A percentile compares a stretch with the other conserved stretches of the same genome.
phyloP scores from a whole-genome alignment of 2,113 vertebrate species.

The Meriones unguiculatus region DNA sequence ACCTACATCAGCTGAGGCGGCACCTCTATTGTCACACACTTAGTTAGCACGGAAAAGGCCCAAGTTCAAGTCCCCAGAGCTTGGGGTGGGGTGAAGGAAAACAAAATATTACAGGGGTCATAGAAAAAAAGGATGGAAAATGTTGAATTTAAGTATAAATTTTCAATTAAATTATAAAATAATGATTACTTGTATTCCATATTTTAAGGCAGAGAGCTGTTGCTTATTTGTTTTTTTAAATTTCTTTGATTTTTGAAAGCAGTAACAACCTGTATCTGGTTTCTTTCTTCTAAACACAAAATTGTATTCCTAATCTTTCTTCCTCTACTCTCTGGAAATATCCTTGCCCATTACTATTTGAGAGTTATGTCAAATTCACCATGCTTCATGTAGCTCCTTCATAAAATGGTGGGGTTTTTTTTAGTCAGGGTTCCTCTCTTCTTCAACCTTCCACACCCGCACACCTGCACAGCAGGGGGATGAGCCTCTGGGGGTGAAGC shows the following conservation, averaged over 20 bases:
- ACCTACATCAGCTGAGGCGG: background rate
- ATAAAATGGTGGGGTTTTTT: background rate
- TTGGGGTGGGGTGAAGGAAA: background rate
- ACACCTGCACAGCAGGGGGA: background rate
- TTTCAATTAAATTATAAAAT: background rate
- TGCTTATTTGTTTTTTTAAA: background rate
- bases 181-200: background rate
- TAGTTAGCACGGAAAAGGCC: background rate
- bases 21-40: background rate
- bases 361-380: background rate
- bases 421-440: background rate
- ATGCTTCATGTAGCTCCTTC: background rate
- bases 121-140: background rate
- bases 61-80: background rate
- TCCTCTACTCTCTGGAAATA: background rate
- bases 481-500: background rate
- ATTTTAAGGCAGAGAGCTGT: background rate
- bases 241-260: constrained; percentile 38
- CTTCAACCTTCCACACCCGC: background rate
- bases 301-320: background rate
- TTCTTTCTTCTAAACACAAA: background rate
- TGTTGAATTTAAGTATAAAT: background rate
- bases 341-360: background rate
- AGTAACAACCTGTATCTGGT: background rate
- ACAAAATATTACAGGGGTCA: background rate